Percentiles rank a stretch among this genome's conserved stretches.
Conservation (phyloP, 2,888 invertebrate genomes). For the Drosophila leonis region DNA sequence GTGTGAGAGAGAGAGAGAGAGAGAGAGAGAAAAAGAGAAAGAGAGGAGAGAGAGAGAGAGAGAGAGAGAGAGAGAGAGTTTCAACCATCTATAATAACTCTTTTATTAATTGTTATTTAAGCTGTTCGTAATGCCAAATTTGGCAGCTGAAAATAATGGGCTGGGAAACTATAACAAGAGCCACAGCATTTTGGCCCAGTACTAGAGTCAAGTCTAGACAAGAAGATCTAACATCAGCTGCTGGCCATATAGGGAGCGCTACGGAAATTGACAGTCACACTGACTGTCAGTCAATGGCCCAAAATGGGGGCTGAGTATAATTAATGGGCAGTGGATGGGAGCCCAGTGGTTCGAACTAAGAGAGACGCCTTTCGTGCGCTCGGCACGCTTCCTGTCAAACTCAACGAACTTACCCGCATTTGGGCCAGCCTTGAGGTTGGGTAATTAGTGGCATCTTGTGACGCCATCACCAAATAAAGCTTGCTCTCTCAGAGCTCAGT, state of each 20-base stretch:
- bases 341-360: background rate
- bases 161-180: slow-evolving; percentile 23
- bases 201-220: slow-evolving; percentile 16
- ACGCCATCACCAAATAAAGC: slow-evolving; percentile 83
- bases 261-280: slow-evolving; percentile 60
- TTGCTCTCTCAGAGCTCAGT: slow-evolving; percentile 23
- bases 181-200: background rate
- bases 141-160: slow-evolving; percentile 56
- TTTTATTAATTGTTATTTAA: slow-evolving; percentile 1
- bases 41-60: too few species aligned
- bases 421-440: slow-evolving; percentile 85
- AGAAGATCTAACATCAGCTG: slow-evolving; percentile 18
- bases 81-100: background rate
- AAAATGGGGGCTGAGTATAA: slow-evolving; percentile 15
- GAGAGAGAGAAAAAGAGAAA: background rate
- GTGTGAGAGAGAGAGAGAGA: too few species aligned
- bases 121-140: slow-evolving; percentile 44
- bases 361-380: slow-evolving; percentile 15
- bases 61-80: too few species aligned
- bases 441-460: slow-evolving; percentile 81
- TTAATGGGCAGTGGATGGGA: slow-evolving; percentile 41
- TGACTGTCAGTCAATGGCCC: slow-evolving; percentile 28
- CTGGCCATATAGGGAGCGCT: slow-evolving; percentile 47
- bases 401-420: slow-evolving; percentile 85
- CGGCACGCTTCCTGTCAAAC: slow-evolving; percentile 46